Percentiles rank a stretch among this genome's conserved stretches.
Evolutionary conservation across 2,113 vertebrate genomes (phyloP).

Genomic region (Ariopsis seemanni): DNA sequence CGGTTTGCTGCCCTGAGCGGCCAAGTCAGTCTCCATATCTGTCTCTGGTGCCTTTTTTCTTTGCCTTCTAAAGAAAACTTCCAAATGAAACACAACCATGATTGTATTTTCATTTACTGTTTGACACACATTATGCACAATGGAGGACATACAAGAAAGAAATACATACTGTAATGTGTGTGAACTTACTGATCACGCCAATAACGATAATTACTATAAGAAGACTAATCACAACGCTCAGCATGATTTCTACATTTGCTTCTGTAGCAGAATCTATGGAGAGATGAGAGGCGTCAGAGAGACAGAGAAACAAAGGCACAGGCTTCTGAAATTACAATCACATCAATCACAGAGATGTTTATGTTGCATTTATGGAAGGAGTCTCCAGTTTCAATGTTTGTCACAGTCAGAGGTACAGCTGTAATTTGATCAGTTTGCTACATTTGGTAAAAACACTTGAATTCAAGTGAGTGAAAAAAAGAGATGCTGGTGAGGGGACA

Average conservation of each 20-base stretch:
- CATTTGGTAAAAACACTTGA: too few relatives aligned
- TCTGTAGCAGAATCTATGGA: constrained; percentile 18
- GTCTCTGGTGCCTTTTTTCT: constrained; percentile 43
- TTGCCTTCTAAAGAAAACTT: constrained; percentile 28
- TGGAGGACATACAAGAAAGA: background rate
- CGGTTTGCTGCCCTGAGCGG: constrained; percentile 67
- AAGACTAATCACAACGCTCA: constrained; percentile 52
- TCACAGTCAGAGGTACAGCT: background rate
- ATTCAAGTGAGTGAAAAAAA: too few relatives aligned
- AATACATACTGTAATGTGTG: background rate
- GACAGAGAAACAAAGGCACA: background rate
- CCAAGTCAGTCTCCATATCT: constrained; percentile 45
- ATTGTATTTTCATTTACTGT: background rate
- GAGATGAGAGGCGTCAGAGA: background rate
- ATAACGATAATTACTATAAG: constrained; percentile 57
- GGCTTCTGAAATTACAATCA: background rate
- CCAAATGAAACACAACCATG: background rate
- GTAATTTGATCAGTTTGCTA: too few relatives aligned
- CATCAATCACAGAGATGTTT: background rate
- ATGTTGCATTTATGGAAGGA: background rate
- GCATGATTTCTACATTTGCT: background rate
- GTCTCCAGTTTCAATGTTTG: background rate
- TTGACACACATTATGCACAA: background rate
- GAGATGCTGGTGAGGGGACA: too few relatives aligned
- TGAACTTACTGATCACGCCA: constrained; percentile 63